Percentiles rank a stretch among this genome's conserved stretches.
Evolutionary conservation across 2,888 invertebrate species (phyloP).

Genomic region (Carcina quercana): DNA sequence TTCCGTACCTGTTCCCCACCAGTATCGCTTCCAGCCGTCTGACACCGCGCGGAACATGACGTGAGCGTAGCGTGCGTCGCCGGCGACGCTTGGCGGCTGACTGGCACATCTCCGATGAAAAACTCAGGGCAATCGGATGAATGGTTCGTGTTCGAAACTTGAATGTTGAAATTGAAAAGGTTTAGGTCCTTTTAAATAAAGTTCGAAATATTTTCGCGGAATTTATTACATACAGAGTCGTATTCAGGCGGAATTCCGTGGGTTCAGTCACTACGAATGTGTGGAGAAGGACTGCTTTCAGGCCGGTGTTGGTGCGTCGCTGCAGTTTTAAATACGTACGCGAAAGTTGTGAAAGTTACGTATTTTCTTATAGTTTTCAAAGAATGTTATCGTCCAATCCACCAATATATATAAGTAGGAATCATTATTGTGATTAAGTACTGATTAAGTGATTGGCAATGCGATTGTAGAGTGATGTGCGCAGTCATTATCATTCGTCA

Average conservation of each 20-base stretch:
- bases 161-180: slow-evolving; percentile 15
- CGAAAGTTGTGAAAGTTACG: too few relatives aligned
- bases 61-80: slow-evolving; percentile 50
- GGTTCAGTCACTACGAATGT: too few relatives aligned
- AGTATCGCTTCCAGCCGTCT: slow-evolving; percentile 65
- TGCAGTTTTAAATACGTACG: too few relatives aligned
- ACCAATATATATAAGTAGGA: too few relatives aligned
- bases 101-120: slow-evolving; percentile 33
- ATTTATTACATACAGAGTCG: neutral
- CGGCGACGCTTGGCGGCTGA: slow-evolving; percentile 54
- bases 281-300: too few relatives aligned
- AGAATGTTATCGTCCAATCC: too few relatives aligned
- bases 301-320: too few relatives aligned
- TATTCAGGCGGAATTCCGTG: slow-evolving; percentile 6
- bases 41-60: slow-evolving; percentile 66
- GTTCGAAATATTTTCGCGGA: neutral
- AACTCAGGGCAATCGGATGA: slow-evolving; percentile 23
- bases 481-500: too few relatives aligned
- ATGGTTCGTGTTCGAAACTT: slow-evolving; percentile 31
- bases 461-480: too few relatives aligned
- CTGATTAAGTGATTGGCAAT: too few relatives aligned
- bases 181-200: slow-evolving; percentile 6
- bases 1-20: slow-evolving; percentile 72
- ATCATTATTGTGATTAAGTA: too few relatives aligned
- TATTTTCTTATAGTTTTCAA: too few relatives aligned